Base-by-base conservation (phyloP, 2,888 invertebrate genomes). In the Tetrapedia diversipes region DNA sequence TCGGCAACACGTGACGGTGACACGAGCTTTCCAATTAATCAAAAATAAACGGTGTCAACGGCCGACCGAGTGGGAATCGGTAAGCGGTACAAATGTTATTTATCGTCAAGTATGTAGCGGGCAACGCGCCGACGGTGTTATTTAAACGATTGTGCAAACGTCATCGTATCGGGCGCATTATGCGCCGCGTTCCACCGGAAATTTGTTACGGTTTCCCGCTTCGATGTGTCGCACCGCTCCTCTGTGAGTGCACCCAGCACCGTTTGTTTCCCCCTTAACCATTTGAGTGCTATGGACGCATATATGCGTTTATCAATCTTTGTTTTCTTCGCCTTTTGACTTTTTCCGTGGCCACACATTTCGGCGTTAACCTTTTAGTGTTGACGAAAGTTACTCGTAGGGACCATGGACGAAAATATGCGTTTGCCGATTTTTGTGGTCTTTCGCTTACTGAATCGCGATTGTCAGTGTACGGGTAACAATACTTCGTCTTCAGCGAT, bases 31-130 rank as follows among this genome's bases (percentile, higher is more conserved):
- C 84, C 84, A 84, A 86, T 86, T 86, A 86, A 86, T 86, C 86
- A 86, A 84, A 84, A 86, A 86, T 85, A 85, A 86, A 84, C 83
- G 82, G 68, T 81, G 82, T 74, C 76, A 76, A 80, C 82, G 82
- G 65, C 71, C 77, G 66, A 65, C 41, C 80, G 64, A 47, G 0
- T 59, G 81, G 67, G 81, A 83, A 80, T 72, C 74, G 74, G 64
- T 76, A 78, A 75, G 64, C 78, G 79, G 70, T 86, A 87, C 83
- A 85, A 86, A 88, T 83, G 85, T 87, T 87, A 86, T 86, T 87
- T 86, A 86, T 86, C 85, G 84, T 79, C 79, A 75, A 81, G 82
- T 82, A 82, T 69, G 77, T 53, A 61, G 66, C 67, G 51, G 65
- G 47, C 51, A 32, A 51, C 43, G 53, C 29, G 11, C 60, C 53